These are phyloP conservation scores for Malurus alboscapulatus DNA, from an alignment of 2,113 vertebrate species.

Conservation along the genomic window DNA sequence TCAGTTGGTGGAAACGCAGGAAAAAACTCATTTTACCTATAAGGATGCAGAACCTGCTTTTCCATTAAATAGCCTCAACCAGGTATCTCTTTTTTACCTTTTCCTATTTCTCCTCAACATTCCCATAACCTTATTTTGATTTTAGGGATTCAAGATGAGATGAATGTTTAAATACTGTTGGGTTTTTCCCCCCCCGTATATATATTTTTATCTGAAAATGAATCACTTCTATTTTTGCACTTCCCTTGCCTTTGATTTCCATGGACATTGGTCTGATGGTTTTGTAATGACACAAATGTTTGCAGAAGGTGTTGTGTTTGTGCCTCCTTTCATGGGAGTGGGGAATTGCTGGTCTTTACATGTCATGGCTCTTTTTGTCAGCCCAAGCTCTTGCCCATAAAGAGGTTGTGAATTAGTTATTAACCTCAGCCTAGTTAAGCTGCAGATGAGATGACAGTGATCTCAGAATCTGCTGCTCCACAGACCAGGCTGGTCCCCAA, in stretches of 20 bases:
- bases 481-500: background rate
- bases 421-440: background rate
- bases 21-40: background rate
- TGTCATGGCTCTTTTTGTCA: background rate
- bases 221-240: background rate
- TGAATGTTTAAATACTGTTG: background rate
- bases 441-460: background rate
- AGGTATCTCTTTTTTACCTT: background rate
- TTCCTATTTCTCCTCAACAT: background rate
- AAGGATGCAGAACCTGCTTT: background rate
- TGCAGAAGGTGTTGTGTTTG: background rate
- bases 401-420: background rate
- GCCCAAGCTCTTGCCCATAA: background rate
- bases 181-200: background rate
- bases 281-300: background rate
- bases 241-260: background rate
- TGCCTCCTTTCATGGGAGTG: background rate
- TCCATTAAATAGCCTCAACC: background rate
- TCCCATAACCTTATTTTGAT: background rate
- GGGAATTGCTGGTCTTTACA: background rate
- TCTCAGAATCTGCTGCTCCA: background rate
- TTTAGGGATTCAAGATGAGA: background rate
- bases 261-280: background rate
- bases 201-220: background rate
- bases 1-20: constrained; percentile 19